phyloP scores from a whole-genome alignment of 2,113 vertebrate genomes.

The Dryoscopus gambensis region DNA sequence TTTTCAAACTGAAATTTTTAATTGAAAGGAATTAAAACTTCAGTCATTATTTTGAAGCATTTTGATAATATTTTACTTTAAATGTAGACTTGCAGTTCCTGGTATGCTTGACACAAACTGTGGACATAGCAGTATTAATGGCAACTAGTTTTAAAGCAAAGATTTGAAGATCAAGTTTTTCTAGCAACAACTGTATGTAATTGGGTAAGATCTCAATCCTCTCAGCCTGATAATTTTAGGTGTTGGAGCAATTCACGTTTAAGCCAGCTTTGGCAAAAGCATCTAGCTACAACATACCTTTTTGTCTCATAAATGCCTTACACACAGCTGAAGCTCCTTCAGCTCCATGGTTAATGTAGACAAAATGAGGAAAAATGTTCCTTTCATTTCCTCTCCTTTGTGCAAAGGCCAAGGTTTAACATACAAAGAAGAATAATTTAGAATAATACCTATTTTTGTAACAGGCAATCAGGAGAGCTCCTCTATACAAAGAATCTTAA shows the following conservation, averaged over 20 bases:
- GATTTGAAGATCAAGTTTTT: neutral
- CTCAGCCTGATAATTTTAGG: neutral
- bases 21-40: neutral
- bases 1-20: neutral
- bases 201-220: neutral
- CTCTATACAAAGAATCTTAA: neutral
- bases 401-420: neutral
- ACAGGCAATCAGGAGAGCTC: neutral
- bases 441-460: neutral
- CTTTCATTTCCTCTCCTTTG: neutral
- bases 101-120: neutral
- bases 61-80: neutral
- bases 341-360: neutral
- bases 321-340: neutral
- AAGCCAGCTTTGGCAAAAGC: neutral
- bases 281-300: neutral
- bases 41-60: neutral
- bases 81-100: neutral
- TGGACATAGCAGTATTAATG: neutral
- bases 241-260: neutral
- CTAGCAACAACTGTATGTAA: neutral
- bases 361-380: neutral
- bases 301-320: neutral
- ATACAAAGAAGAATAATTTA: neutral
- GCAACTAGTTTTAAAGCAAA: neutral